Evolutionary conservation across 2,797 vertebrate genomes (phyloP).

Genomic region (Catostomus latipinnis): DNA sequence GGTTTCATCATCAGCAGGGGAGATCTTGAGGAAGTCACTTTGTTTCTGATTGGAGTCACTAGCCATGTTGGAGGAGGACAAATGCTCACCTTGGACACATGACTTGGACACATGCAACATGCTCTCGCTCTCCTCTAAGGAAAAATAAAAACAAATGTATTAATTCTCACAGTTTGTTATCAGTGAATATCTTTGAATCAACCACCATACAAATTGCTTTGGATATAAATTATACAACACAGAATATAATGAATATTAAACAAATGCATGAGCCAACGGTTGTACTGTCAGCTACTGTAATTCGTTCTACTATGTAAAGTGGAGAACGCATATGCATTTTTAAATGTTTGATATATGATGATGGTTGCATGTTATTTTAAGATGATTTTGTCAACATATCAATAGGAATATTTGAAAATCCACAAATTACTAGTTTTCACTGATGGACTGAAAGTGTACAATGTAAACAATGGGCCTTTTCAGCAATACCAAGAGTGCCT

Average conservation of each 20-base stretch:
- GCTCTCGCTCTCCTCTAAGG: conserved; percentile 2
- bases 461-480: not conserved
- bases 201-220: too few relatives aligned
- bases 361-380: not conserved
- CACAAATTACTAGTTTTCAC: not conserved
- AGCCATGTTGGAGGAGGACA: conserved; percentile 64
- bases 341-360: not conserved
- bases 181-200: not conserved
- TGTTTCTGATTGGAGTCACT: conserved; percentile 67
- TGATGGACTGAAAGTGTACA: not conserved
- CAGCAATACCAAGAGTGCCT: conserved; percentile 26
- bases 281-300: too few relatives aligned
- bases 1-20: conserved; percentile 67
- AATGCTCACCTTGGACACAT: conserved; percentile 63
- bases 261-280: too few relatives aligned
- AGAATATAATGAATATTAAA: too few relatives aligned
- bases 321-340: too few relatives aligned
- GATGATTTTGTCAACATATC: not conserved
- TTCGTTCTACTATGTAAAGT: too few relatives aligned
- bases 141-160: not conserved
- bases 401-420: not conserved
- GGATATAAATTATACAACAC: too few relatives aligned
- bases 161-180: not conserved
- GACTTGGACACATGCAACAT: conserved; percentile 56
- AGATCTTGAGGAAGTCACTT: conserved; percentile 70